These are phyloP conservation scores for Solenodon paradoxus DNA, from an alignment of 2,113 vertebrate genomes.

Conservation along the genomic window DNA sequence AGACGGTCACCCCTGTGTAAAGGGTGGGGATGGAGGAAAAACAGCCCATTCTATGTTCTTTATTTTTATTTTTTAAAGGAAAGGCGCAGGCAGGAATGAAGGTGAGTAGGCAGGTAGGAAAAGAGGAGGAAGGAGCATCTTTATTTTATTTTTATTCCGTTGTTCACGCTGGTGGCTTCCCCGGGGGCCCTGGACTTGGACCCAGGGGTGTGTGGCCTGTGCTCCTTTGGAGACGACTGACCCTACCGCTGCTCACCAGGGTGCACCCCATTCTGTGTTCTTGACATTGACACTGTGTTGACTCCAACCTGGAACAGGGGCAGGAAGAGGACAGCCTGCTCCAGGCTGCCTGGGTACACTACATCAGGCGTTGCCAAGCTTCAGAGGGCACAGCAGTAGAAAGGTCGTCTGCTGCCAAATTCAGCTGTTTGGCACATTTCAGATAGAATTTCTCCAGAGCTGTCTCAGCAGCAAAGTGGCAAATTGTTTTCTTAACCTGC, in stretches of 20 bases:
- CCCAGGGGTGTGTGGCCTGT: too few species aligned
- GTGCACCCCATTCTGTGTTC: too few species aligned
- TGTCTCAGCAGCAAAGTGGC: background rate
- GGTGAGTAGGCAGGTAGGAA: too few species aligned
- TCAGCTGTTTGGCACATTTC: background rate
- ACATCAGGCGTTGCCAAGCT: background rate
- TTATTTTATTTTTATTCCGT: too few species aligned
- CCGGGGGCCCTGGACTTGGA: too few species aligned
- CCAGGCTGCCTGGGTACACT: background rate
- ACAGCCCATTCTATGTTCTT: background rate
- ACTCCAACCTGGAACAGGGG: background rate
- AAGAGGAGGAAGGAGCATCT: too few species aligned
- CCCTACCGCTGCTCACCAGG: too few species aligned
- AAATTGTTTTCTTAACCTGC: constrained; percentile 38
- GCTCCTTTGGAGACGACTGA: too few species aligned
- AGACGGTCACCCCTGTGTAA: background rate
- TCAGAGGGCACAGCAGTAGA: background rate
- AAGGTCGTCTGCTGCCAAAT: background rate
- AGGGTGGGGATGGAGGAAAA: background rate
- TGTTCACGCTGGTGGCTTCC: too few species aligned
- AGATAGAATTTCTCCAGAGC: constrained; percentile 27
- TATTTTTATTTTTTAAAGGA: too few species aligned
- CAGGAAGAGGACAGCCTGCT: background rate
- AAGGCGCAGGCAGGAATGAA: too few species aligned
- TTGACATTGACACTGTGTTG: too few species aligned